A percentile compares a stretch with the other conserved stretches of the same genome.
These are phyloP conservation scores for Caenorhabditis panamensis DNA, from an alignment of 2,888 invertebrate genomes.

Conservation along the genomic window DNA sequence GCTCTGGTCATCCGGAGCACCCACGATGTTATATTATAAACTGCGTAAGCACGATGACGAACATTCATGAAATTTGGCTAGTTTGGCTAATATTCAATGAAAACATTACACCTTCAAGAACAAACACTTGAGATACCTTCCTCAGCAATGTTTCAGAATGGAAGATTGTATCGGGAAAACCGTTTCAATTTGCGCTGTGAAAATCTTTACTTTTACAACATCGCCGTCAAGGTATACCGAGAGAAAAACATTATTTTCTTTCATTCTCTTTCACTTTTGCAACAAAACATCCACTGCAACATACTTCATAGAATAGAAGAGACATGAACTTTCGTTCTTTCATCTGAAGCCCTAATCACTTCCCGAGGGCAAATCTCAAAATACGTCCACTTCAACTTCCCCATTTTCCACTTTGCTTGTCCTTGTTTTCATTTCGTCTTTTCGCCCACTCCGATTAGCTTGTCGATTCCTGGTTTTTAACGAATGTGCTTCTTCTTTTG, in stretches of 20 bases:
- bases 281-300: no score
- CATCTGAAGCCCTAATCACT: conserved; percentile 19
- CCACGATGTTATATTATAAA: conserved; percentile 20
- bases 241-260: neutral
- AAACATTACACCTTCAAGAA: no score
- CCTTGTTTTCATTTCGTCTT: conserved; percentile 44
- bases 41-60: conserved; percentile 25
- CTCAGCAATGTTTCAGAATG: no score
- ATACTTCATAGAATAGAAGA: no score
- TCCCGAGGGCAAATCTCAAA: conserved; percentile 18
- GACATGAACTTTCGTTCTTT: conserved; percentile 33
- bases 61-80: conserved; percentile 31
- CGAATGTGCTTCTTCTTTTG: conserved; percentile 14
- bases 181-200: no score
- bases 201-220: no score
- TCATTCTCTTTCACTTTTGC: no score
- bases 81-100: conserved; percentile 17
- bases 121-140: no score
- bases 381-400: conserved; percentile 41
- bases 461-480: conserved; percentile 11
- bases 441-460: conserved; percentile 25
- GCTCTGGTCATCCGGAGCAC: conserved; percentile 8
- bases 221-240: no score
- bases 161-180: no score
- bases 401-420: conserved; percentile 17